A percentile compares a stretch with the other conserved stretches of the same genome.
phyloP scores from a whole-genome alignment of 2,888 invertebrate species.

The Elgonia sp. region DNA sequence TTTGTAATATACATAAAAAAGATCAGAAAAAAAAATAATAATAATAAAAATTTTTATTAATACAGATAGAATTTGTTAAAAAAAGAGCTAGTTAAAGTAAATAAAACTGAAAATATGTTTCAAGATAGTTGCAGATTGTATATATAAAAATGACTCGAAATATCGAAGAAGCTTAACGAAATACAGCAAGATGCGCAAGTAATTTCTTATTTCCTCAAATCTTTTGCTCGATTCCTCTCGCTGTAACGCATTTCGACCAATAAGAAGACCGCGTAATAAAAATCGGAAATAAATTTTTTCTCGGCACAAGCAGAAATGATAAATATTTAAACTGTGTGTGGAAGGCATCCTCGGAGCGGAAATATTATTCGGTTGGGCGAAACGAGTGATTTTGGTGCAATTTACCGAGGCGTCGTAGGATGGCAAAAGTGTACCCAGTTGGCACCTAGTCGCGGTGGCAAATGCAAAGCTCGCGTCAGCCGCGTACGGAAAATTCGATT shows the following conservation, averaged over 20 bases:
- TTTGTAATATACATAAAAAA: too few species aligned
- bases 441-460: conserved; percentile 59
- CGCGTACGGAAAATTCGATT: conserved; percentile 57
- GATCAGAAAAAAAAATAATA: neutral
- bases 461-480: conserved; percentile 55
- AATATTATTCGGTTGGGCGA: conserved; percentile 61
- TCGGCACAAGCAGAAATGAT: conserved; percentile 38
- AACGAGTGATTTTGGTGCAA: conserved; percentile 66
- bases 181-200: neutral
- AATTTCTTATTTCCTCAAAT: conserved; percentile 53
- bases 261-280: conserved; percentile 28
- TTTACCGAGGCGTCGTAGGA: conserved; percentile 57
- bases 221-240: conserved; percentile 19
- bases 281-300: conserved; percentile 51
- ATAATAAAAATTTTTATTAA: neutral
- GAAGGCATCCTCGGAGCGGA: conserved; percentile 45
- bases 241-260: conserved; percentile 21
- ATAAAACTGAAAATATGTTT: too few species aligned
- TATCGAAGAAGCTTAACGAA: conserved; percentile 3
- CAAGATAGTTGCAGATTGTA: too few species aligned
- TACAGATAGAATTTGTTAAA: too few species aligned
- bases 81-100: too few species aligned
- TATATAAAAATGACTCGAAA: conserved; percentile 6
- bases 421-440: conserved; percentile 63
- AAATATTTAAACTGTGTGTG: conserved; percentile 66